phyloP scores from a whole-genome alignment of 2,797 vertebrate species.

The Danio aesculapii region DNA sequence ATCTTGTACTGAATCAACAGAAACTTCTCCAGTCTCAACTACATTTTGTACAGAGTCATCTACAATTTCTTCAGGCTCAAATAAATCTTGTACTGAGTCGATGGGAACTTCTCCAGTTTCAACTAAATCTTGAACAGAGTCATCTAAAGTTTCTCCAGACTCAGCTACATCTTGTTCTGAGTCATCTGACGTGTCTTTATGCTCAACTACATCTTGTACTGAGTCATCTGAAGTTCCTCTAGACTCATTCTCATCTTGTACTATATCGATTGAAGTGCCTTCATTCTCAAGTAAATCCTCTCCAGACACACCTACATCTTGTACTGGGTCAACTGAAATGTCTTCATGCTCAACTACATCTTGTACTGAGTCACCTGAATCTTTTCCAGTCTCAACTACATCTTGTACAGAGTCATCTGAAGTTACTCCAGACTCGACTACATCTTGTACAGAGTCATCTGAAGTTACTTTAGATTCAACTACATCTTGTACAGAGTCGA shows the following conservation, averaged over 20 bases:
- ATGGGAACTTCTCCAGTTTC: background rate
- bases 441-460: background rate
- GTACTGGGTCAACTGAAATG: background rate
- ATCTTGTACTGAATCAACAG: background rate
- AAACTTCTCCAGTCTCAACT: background rate
- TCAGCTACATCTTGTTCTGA: background rate
- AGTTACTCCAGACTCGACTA: conserved; percentile 1
- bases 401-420: background rate
- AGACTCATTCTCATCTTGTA: background rate
- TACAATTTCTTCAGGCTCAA: background rate
- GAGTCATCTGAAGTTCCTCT: background rate
- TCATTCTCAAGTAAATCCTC: background rate
- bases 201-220: background rate
- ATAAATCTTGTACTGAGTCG: background rate
- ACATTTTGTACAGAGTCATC: background rate
- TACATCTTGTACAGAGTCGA: background rate
- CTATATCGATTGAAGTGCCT: background rate
- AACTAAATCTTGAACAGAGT: background rate
- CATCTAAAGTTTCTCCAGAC: background rate
- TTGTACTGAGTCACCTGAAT: background rate
- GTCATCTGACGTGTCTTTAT: background rate
- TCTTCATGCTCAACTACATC: background rate
- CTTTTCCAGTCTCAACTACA: background rate
- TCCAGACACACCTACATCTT: background rate
- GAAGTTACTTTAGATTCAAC: background rate